Conservation (phyloP, 2,888 invertebrate species). For the Leptura quadrifasciata region DNA sequence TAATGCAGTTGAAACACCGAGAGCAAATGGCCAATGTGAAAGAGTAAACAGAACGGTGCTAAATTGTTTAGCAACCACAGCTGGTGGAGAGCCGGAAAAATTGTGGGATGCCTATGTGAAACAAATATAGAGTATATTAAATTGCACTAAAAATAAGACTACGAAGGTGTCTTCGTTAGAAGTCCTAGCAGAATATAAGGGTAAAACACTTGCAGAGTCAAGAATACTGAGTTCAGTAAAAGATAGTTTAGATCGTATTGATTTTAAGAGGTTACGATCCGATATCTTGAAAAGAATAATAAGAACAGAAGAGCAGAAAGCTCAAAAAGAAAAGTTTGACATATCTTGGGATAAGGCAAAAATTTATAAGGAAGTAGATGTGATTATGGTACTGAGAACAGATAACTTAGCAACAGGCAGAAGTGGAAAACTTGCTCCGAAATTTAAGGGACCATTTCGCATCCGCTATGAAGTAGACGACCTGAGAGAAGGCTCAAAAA, state of each 20-base stretch:
- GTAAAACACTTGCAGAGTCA: constrained; percentile 1
- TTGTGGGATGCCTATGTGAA: constrained; percentile 18
- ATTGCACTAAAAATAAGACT: constrained; percentile 47
- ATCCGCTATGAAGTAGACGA: too few species aligned
- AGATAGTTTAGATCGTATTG: constrained; percentile 2
- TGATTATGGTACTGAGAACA: too few species aligned
- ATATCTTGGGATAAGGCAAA: too few species aligned
- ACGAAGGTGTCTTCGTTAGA: constrained; percentile 52
- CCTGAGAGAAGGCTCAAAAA: too few species aligned
- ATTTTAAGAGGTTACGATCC: background rate
- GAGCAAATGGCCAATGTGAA: constrained; percentile 19
- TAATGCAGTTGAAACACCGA: background rate
- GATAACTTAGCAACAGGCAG: too few species aligned
- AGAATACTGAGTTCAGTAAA: background rate
- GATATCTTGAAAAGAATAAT: too few species aligned
- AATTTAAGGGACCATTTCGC: too few species aligned
- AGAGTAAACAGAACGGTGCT: constrained; percentile 19
- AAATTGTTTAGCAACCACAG: constrained; percentile 9
- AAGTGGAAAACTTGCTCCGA: too few species aligned
- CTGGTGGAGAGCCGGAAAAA: too few species aligned
- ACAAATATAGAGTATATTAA: constrained; percentile 43
- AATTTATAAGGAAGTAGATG: too few species aligned
- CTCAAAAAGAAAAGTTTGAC: too few species aligned
- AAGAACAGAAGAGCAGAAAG: too few species aligned
- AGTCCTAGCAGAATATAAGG: constrained; percentile 46